phyloP scores from a whole-genome alignment of 2,797 vertebrate species.

The Leptodactylus fallax region DNA sequence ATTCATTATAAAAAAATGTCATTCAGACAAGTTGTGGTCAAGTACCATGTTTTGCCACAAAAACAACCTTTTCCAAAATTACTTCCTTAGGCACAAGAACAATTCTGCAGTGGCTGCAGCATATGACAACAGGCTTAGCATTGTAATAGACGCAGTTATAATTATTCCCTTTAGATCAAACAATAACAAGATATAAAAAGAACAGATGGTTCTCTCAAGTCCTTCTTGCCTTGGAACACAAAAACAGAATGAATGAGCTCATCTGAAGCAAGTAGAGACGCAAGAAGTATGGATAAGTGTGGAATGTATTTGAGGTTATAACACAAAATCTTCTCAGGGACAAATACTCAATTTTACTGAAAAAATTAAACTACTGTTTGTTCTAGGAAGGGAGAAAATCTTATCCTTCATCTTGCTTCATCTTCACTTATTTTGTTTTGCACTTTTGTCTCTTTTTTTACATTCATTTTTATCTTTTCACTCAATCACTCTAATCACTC shows the following conservation, averaged over 20 bases:
- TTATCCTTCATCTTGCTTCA: background rate
- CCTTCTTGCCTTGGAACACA: conserved; percentile 20
- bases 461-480: no score
- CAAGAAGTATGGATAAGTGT: conserved; percentile 13
- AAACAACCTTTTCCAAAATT: conserved; percentile 1
- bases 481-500: no score
- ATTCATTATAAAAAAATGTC: background rate
- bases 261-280: conserved; percentile 2
- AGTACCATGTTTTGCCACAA: background rate
- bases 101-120: conserved; percentile 14
- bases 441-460: no score
- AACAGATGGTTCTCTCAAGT: conserved; percentile 38
- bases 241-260: conserved; percentile 39
- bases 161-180: conserved; percentile 57
- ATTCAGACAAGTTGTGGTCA: background rate
- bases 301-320: background rate
- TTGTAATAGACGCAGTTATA: conserved; percentile 47
- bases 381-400: background rate
- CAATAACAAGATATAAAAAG: conserved; percentile 46
- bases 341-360: background rate
- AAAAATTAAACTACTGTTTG: background rate
- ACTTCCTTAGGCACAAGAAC: background rate
- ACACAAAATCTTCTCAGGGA: background rate
- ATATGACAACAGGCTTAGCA: conserved; percentile 48
- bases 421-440: background rate